A percentile compares a stretch with the other conserved stretches of the same genome.
Conservation (phyloP, 92 coral and sea anemone genomes). For the Montipora capitata region DNA sequence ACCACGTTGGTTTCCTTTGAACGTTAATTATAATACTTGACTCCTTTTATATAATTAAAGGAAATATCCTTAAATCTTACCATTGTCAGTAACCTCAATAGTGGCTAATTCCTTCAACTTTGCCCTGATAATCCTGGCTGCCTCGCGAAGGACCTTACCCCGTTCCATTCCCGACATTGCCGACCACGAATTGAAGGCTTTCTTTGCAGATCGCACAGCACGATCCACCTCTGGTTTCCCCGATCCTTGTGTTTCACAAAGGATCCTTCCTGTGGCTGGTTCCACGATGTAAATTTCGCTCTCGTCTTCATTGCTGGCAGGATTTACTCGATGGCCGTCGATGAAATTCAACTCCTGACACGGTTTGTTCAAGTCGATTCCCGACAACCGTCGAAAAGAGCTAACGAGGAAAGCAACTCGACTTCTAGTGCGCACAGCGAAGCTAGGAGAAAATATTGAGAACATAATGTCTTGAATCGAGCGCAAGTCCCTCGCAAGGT, state of each 20-base stretch:
- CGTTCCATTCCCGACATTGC: slow-evolving; percentile 85
- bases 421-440: background rate
- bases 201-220: slow-evolving; percentile 80
- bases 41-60: too few species aligned
- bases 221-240: slow-evolving; percentile 86
- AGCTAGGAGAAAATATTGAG: background rate
- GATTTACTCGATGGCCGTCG: slow-evolving; percentile 85
- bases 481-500: too few species aligned
- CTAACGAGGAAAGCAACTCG: slow-evolving; percentile 1
- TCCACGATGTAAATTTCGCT: slow-evolving; percentile 70
- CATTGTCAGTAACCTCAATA: slow-evolving; percentile 88
- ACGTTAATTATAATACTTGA: too few species aligned
- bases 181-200: slow-evolving; percentile 90
- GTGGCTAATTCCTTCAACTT: slow-evolving; percentile 85
- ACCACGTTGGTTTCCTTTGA: too few species aligned
- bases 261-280: slow-evolving; percentile 90
- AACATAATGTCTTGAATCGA: background rate
- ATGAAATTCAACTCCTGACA: slow-evolving; percentile 82
- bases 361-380: slow-evolving; percentile 1
- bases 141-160: slow-evolving; percentile 81
- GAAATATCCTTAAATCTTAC: slow-evolving; percentile 44
- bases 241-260: slow-evolving; percentile 89
- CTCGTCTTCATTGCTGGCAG: slow-evolving; percentile 77
- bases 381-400: slow-evolving; percentile 28
- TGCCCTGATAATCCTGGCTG: slow-evolving; percentile 82